These are phyloP conservation scores for Uloborus plumipes DNA, from an alignment of 2,888 invertebrate species.

Conservation along the genomic window DNA sequence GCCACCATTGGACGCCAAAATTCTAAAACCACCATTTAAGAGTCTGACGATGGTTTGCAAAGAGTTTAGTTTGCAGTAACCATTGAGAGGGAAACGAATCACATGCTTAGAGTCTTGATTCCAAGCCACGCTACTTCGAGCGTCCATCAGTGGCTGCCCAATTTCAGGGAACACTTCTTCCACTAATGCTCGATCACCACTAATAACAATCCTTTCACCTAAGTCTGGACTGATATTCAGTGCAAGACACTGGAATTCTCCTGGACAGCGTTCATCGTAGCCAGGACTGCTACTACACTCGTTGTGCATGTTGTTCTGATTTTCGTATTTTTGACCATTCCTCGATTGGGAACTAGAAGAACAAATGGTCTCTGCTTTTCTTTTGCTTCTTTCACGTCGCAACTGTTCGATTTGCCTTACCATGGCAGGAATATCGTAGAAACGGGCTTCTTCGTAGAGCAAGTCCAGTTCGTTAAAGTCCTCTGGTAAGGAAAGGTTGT, in stretches of 20 bases:
- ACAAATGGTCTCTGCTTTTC: conserved; percentile 35
- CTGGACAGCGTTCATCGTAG: conserved; percentile 23
- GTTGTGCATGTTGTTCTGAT: conserved; percentile 41
- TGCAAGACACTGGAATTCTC: conserved; percentile 82
- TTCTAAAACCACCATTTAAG: conserved; percentile 82
- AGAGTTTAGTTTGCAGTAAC: conserved; percentile 91
- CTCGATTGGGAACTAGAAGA: conserved; percentile 25
- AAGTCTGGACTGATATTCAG: conserved; percentile 85
- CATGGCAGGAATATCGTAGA: conserved; percentile 83
- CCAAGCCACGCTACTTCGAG: conserved; percentile 84
- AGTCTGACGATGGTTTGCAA: conserved; percentile 87
- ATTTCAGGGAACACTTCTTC: conserved; percentile 78
- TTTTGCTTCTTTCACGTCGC: conserved; percentile 62
- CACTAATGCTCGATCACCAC: conserved; percentile 82
- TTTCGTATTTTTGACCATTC: conserved; percentile 52
- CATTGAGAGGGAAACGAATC: conserved; percentile 87
- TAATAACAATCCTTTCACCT: conserved; percentile 85
- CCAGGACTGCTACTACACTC: conserved; percentile 48
- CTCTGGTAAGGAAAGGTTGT: conserved; percentile 86
- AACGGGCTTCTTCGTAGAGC: conserved; percentile 89
- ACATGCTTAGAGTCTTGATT: conserved; percentile 86
- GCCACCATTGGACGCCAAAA: conserved; percentile 87
- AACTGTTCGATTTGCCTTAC: conserved; percentile 69
- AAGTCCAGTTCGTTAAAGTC: conserved; percentile 89
- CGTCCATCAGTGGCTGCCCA: conserved; percentile 83